These are phyloP conservation scores for Macaria notata DNA, from an alignment of 2,888 invertebrate genomes.

Conservation along the genomic window DNA sequence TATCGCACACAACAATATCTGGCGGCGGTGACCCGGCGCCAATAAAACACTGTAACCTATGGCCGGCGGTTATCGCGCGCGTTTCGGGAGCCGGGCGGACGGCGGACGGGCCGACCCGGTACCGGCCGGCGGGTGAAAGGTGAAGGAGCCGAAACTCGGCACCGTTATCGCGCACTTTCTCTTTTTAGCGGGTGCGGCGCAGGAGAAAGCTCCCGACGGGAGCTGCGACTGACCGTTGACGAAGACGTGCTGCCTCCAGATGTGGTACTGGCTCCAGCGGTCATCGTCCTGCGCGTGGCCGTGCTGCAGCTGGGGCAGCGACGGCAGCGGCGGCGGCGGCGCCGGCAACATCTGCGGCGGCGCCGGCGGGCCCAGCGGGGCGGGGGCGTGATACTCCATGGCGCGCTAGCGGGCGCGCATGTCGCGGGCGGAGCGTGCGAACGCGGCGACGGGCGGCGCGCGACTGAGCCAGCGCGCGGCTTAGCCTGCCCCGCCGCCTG, in stretches of 20 bases:
- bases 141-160: conserved; percentile 61
- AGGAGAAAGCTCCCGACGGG: conserved; percentile 4
- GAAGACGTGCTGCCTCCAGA: conserved; percentile 91
- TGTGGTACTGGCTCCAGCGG: conserved; percentile 89
- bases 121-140: conserved; percentile 33
- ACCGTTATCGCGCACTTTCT: conserved; percentile 67
- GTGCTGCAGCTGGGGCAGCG: conserved; percentile 84
- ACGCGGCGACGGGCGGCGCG: conserved; percentile 54
- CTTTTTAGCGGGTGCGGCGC: conserved; percentile 28
- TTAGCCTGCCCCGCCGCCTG: conserved; percentile 31
- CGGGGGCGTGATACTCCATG: conserved; percentile 77
- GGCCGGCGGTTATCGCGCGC: conserved; percentile 10
- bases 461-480: conserved; percentile 48
- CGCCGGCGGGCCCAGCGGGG: conserved; percentile 84
- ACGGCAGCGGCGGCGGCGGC: conserved; percentile 81
- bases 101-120: too few relatives aligned
- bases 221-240: conserved; percentile 85
- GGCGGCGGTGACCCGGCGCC: conserved; percentile 30
- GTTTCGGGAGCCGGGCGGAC: conserved; percentile 6
- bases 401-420: conserved; percentile 68
- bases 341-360: conserved; percentile 84
- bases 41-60: conserved; percentile 25
- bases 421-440: conserved; percentile 53
- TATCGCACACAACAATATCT: conserved; percentile 35
- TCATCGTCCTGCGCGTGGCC: conserved; percentile 82